Base-by-base conservation (phyloP, 23 tunicate species). In the Ciona savignyi region DNA sequence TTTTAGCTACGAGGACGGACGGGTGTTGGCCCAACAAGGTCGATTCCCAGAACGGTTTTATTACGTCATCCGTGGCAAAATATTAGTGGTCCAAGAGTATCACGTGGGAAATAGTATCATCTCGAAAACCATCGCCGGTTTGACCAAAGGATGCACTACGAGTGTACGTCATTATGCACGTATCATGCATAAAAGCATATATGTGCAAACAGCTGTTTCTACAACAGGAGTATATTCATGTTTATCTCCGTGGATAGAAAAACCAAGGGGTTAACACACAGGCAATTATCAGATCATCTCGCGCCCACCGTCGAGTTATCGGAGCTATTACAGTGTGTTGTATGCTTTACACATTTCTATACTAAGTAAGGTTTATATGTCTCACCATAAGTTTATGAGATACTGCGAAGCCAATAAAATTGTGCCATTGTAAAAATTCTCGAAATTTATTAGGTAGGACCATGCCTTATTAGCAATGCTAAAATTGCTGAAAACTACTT, bases 1-100 rank as follows among this genome's bases (percentile, higher is more conserved):
- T 28, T 51, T 19, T 61, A 84, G 90, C 33, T 84, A 84, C 51
- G 83, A 84, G 51, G 78, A 28, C 42, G 90, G 82, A 2, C 64
- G 90, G 32, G 70, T 84, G 21, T 30, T 84, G 2, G 90, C 81
- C 21, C 90, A 84, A 34, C 78, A 84, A 72, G 90, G 90, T 25
- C 78, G 83, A 3, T 26, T 61, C 0, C 83, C 75, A 15, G 83
- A 77, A 25, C 65, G 90, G 25, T 84, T 84, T 35, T 84, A 78
- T 71, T 77, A 51, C 51, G 32, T 84, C 25, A 65, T 84, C 27
- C 62, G 64, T 26, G 90, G 90, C 1, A 84, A 84, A 48, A 35
- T 84, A 6, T 27, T 84, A 29, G 51, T 65, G 21, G 90, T 84
- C 23, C 64, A 77, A 28, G 90, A 84, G 72, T 84, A 84, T 68